Conservation (phyloP, 1,140 invertebrate genomes). For the Achatina immaculata region DNA sequence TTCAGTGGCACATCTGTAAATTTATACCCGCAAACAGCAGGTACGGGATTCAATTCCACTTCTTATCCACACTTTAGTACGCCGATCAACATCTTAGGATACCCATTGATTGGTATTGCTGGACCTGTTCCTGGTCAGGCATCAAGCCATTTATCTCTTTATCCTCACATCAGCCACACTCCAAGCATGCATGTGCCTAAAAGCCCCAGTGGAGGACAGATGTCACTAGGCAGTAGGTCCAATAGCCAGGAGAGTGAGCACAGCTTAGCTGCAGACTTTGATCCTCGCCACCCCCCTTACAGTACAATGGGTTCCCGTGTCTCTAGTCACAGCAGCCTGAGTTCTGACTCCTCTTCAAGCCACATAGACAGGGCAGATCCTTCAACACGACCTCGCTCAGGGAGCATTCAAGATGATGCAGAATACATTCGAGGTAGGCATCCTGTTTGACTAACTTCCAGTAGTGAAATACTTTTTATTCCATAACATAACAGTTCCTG, state of each 20-base stretch:
- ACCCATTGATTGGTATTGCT: constrained; percentile 1
- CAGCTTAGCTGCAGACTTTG: constrained; percentile 32
- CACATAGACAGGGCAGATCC: constrained; percentile 20
- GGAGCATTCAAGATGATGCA: constrained; percentile 54
- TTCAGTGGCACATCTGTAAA: not conserved
- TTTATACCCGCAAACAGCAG: not conserved
- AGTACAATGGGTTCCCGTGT: constrained; percentile 41
- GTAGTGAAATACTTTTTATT: too few species aligned
- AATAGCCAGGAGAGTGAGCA: constrained; percentile 53
- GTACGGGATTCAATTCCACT: not conserved
- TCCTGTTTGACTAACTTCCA: not conserved
- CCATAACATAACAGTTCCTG: too few species aligned
- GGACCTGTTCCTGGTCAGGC: not conserved
- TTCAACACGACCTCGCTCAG: constrained; percentile 41
- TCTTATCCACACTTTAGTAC: not conserved
- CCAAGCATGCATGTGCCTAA: constrained; percentile 5
- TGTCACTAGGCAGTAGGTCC: constrained; percentile 41
- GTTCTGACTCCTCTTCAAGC: constrained; percentile 49
- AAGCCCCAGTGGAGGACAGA: constrained; percentile 41
- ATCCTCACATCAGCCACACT: not conserved
- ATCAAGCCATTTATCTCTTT: constrained; percentile 8
- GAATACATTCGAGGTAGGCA: constrained; percentile 54
- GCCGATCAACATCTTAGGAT: not conserved
- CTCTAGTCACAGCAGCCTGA: constrained; percentile 56
- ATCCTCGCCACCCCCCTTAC: not conserved